Evolutionary conservation across 2,888 invertebrate species (phyloP).

Genomic region (Epiblema foenella): DNA sequence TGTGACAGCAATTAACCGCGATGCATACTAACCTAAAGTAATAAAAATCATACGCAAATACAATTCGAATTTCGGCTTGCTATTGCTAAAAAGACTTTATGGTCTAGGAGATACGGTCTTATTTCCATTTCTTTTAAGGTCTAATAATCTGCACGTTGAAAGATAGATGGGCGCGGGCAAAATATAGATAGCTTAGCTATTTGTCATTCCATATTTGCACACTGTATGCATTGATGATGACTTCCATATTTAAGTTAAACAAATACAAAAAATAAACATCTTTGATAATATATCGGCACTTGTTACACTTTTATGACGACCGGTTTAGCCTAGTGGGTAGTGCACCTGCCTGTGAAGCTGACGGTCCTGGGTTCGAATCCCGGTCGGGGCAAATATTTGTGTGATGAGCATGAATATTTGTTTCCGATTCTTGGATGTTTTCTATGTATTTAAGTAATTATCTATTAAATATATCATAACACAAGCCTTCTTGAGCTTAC

Average conservation of each 20-base stretch:
- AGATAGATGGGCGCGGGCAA: background rate
- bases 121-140: background rate
- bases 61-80: background rate
- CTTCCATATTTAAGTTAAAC: background rate
- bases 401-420: no score
- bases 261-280: no score
- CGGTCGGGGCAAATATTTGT: no score
- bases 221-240: background rate
- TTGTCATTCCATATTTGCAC: background rate
- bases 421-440: no score
- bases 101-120: background rate
- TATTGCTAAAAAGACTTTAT: slow-evolving; percentile 1
- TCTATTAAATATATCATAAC: no score
- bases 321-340: no score
- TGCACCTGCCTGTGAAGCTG: no score
- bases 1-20: slow-evolving; percentile 12
- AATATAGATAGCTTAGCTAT: background rate
- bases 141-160: background rate
- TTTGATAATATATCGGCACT: no score
- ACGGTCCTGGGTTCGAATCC: no score
- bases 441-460: no score
- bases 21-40: slow-evolving; percentile 16
- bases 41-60: slow-evolving; percentile 22
- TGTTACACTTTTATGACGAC: no score
- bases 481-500: no score